These are phyloP conservation scores for Pocillopora grandis DNA, from an alignment of 92 coral and sea anemone species.

Conservation along the genomic window DNA sequence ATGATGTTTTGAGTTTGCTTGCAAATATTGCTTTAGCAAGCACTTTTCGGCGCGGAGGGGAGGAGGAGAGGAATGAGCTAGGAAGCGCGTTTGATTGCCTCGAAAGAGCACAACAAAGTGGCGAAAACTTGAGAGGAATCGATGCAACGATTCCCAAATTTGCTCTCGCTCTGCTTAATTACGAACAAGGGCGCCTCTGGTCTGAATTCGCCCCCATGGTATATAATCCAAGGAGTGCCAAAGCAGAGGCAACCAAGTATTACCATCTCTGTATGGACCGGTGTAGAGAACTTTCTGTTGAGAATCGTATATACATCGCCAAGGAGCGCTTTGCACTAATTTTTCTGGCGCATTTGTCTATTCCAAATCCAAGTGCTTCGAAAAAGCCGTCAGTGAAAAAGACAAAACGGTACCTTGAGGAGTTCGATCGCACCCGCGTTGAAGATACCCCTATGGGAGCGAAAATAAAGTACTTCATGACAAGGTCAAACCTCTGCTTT, in stretches of 20 bases:
- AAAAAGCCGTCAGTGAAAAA: neutral
- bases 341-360: neutral
- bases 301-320: neutral
- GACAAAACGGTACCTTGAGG: neutral
- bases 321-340: neutral
- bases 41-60: neutral
- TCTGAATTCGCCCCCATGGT: neutral
- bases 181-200: neutral
- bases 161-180: neutral
- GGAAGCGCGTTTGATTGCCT: neutral
- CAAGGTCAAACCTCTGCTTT: neutral
- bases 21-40: constrained; percentile 7
- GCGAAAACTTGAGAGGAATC: neutral
- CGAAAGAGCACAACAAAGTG: neutral
- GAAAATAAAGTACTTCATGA: neutral
- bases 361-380: neutral
- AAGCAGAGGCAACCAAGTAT: neutral
- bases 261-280: neutral
- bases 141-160: neutral
- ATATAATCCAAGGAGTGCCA: neutral
- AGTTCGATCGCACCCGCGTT: neutral
- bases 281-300: neutral
- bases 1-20: neutral
- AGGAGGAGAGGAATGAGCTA: neutral
- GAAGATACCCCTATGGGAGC: neutral